phyloP scores from a whole-genome alignment of 64 coral and sea anemone genomes.

The Catalaphyllia jardinei region DNA sequence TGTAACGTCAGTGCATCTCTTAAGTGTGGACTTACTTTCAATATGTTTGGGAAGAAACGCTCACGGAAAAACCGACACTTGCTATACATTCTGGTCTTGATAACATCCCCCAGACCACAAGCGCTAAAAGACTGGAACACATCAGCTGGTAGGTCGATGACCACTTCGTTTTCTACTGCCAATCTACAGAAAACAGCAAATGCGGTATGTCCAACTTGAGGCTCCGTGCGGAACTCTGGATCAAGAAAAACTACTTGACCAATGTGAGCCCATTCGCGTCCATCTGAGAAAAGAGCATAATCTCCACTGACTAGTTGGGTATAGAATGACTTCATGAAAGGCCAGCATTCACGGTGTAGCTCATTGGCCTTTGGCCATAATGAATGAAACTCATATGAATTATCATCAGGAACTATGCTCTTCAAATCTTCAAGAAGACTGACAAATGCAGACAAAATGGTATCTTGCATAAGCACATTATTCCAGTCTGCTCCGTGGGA shows the following conservation, averaged over 20 bases:
- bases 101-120: neutral
- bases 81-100: constrained; percentile 7
- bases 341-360: neutral
- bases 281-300: neutral
- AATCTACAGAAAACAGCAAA: neutral
- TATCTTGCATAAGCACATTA: constrained; percentile 62
- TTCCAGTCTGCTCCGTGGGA: constrained; percentile 76
- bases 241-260: neutral
- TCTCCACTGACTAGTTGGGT: neutral
- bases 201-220: neutral
- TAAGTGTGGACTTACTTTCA: neutral
- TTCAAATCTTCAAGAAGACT: constrained; percentile 58
- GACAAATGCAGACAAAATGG: constrained; percentile 53
- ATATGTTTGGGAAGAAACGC: constrained; percentile 57
- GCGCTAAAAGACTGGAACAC: constrained; percentile 31
- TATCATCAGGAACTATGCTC: neutral
- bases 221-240: neutral
- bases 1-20: constrained; percentile 51
- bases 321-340: neutral
- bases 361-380: neutral
- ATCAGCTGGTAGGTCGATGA: constrained; percentile 62
- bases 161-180: neutral
- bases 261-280: neutral
- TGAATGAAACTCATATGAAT: neutral
- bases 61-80: constrained; percentile 52